phyloP scores from a whole-genome alignment of 2,888 invertebrate genomes.

The Syrphus vitripennis region DNA sequence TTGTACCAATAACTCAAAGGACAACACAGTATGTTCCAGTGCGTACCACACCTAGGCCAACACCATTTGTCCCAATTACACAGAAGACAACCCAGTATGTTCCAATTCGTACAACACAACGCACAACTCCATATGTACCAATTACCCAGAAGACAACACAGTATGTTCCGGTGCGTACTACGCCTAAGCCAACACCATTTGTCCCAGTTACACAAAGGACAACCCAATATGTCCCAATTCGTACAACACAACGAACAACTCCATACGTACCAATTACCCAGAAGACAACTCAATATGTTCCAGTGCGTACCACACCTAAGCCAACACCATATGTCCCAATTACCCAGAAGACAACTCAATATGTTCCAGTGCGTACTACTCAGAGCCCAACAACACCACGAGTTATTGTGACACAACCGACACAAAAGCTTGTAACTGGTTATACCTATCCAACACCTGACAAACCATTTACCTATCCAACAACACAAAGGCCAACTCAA shows the following conservation, averaged over 20 bases:
- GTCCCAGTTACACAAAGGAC: slow-evolving; percentile 61
- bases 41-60: slow-evolving; percentile 52
- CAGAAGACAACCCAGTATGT: slow-evolving; percentile 27
- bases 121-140: slow-evolving; percentile 54
- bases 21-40: slow-evolving; percentile 6
- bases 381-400: background rate
- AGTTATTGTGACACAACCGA: background rate
- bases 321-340: slow-evolving; percentile 63
- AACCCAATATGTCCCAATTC: background rate
- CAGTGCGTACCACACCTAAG: slow-evolving; percentile 53
- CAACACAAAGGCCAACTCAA: slow-evolving; percentile 35
- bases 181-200: slow-evolving; percentile 54
- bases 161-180: slow-evolving; percentile 34
- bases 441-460: slow-evolving; percentile 55
- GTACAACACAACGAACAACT: too few species aligned
- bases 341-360: slow-evolving; percentile 44
- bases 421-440: slow-evolving; percentile 25
- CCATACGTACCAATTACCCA: slow-evolving; percentile 67
- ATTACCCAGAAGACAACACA: slow-evolving; percentile 52
- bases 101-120: too few species aligned
- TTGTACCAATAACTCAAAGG: slow-evolving; percentile 59
- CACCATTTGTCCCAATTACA: slow-evolving; percentile 65
- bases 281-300: slow-evolving; percentile 11
- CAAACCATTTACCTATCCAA: slow-evolving; percentile 53
- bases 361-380: background rate